A percentile compares a stretch with the other conserved stretches of the same genome.
Evolutionary conservation across 2,113 vertebrate genomes (phyloP).

Genomic region (Oncorhynchus gorbuscha): DNA sequence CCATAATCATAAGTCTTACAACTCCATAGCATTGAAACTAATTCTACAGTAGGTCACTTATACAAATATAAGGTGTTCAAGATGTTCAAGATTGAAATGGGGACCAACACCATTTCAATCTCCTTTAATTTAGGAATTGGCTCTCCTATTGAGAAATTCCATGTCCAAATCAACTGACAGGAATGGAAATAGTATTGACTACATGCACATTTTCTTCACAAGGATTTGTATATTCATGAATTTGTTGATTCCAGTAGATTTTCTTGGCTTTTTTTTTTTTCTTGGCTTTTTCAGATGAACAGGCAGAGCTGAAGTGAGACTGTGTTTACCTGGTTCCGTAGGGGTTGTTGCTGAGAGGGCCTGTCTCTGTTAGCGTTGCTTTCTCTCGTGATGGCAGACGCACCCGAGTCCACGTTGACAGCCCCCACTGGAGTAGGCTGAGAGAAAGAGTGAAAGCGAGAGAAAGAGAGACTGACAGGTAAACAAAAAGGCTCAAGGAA

Average conservation of each 20-base stretch:
- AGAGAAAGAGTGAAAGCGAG: not conserved
- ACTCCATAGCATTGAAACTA: too few species aligned
- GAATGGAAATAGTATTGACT: too few species aligned
- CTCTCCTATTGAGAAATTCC: too few species aligned
- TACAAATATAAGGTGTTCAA: too few species aligned
- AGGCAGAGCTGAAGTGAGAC: not conserved
- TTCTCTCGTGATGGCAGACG: slow-evolving; percentile 82
- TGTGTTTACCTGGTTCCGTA: slow-evolving; percentile 81
- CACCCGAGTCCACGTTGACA: slow-evolving; percentile 83
- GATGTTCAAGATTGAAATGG: too few species aligned
- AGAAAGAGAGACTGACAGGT: not conserved
- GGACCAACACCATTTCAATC: too few species aligned
- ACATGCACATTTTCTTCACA: not conserved
- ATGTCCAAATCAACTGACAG: too few species aligned
- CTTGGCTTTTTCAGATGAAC: not conserved
- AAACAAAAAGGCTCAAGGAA: not conserved
- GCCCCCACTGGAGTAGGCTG: slow-evolving; percentile 88
- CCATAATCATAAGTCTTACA: too few species aligned
- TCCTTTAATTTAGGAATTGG: too few species aligned
- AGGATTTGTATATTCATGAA: not conserved
- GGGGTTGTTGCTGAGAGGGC: slow-evolving; percentile 79
- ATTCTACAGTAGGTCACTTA: too few species aligned
- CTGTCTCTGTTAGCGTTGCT: slow-evolving; percentile 84
- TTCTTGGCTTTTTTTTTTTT: not conserved
- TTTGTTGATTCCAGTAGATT: not conserved